Percentiles rank a stretch among this genome's conserved stretches.
These are phyloP conservation scores for Lepidurus couesii DNA, from an alignment of 1,140 invertebrate genomes.

Conservation along the genomic window DNA sequence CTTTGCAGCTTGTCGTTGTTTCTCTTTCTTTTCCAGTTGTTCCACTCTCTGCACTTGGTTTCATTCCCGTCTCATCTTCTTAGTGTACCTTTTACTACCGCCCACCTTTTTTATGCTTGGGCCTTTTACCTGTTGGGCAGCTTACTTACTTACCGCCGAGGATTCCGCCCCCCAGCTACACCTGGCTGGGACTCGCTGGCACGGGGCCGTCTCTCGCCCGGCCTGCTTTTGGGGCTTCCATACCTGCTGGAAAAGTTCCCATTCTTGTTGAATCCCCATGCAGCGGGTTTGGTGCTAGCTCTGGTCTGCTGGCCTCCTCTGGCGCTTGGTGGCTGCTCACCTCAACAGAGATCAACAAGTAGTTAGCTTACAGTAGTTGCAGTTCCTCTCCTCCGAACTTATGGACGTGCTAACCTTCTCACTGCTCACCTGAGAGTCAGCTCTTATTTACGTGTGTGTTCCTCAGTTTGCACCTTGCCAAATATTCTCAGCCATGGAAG, in stretches of 20 bases:
- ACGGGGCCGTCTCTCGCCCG: constrained; percentile 19
- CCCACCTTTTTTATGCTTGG: constrained; percentile 18
- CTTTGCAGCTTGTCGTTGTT: neutral
- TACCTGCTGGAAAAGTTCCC: constrained; percentile 17
- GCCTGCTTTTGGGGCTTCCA: neutral
- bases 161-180: constrained; percentile 20
- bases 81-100: constrained; percentile 10
- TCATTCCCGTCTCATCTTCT: constrained; percentile 9
- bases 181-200: neutral
- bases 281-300: neutral
- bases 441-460: neutral
- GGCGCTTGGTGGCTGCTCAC: constrained; percentile 12
- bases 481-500: neutral
- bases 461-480: neutral
- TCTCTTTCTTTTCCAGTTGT: constrained; percentile 9
- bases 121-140: constrained; percentile 5
- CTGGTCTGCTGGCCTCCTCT: constrained; percentile 16
- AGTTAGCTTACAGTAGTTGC: constrained; percentile 12
- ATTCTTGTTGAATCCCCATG: constrained; percentile 8
- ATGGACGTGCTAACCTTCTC: neutral
- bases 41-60: neutral
- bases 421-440: neutral
- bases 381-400: neutral
- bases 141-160: constrained; percentile 13
- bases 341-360: neutral